Conservation (phyloP, 1,140 invertebrate species). For the Drosophila carrolli region DNA sequence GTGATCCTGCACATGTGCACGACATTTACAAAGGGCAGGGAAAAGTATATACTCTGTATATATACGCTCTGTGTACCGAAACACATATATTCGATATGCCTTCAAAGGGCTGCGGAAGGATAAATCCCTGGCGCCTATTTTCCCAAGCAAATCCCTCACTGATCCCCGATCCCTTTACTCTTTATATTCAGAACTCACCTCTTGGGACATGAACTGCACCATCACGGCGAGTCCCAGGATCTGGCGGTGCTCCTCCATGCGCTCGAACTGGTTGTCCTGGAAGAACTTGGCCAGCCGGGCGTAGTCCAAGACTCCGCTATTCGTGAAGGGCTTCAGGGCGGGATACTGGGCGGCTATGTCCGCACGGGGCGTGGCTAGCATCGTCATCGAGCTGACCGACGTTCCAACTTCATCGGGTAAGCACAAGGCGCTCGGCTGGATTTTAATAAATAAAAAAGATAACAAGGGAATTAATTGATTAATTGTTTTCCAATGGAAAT, state of each 20-base stretch:
- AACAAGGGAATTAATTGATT: too few species aligned
- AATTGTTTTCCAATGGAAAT: too few species aligned
- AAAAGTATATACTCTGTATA: constrained; percentile 3
- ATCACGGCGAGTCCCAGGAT: constrained; percentile 59
- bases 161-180: constrained; percentile 2
- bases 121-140: constrained; percentile 67
- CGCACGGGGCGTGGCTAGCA: constrained; percentile 20
- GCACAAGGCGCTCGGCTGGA: neutral
- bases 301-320: constrained; percentile 46
- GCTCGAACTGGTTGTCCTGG: constrained; percentile 28
- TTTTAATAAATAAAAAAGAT: neutral
- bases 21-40: constrained; percentile 25
- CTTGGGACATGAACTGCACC: constrained; percentile 62
- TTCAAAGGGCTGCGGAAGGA: constrained; percentile 31
- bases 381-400: constrained; percentile 14
- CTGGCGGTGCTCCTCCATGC: constrained; percentile 44
- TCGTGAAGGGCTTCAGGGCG: constrained; percentile 46
- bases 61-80: too few species aligned
- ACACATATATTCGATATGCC: neutral
- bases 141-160: constrained; percentile 47
- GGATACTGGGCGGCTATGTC: constrained; percentile 43
- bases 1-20: constrained; percentile 26
- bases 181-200: constrained; percentile 45
- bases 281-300: constrained; percentile 46
- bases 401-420: neutral